These are phyloP conservation scores for Oscheius myriophilus DNA, from an alignment of 2,888 invertebrate genomes.

Conservation along the genomic window DNA sequence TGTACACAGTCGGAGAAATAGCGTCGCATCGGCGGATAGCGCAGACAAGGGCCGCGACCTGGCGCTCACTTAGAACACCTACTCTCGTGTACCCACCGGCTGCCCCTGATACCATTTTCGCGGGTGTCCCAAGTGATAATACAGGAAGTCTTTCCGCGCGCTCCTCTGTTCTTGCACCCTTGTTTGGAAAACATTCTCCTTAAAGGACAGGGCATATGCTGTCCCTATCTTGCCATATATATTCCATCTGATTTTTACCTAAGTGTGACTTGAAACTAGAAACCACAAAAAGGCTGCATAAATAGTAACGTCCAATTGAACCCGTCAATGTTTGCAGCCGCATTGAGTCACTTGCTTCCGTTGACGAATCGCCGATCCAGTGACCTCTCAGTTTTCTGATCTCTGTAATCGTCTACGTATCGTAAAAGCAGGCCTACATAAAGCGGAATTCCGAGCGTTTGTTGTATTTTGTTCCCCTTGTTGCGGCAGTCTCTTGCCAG, in stretches of 20 bases:
- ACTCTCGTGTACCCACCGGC: conserved; percentile 25
- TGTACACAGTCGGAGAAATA: conserved; percentile 31
- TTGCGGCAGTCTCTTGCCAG: no score
- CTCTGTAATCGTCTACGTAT: background rate
- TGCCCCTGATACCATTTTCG: conserved; percentile 7
- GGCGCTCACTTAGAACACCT: conserved; percentile 27
- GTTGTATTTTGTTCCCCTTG: no score
- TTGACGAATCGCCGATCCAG: background rate
- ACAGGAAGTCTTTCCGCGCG: background rate
- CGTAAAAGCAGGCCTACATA: background rate
- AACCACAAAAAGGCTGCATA: no score
- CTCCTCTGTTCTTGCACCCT: background rate
- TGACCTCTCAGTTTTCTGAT: conserved; percentile 5
- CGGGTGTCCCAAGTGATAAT: background rate
- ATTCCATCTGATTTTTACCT: no score
- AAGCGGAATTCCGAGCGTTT: no score
- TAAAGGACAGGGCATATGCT: background rate
- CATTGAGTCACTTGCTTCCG: conserved; percentile 5
- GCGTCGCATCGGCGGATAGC: conserved; percentile 21
- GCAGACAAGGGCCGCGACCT: conserved; percentile 25
- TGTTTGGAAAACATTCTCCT: background rate
- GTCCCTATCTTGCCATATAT: background rate
- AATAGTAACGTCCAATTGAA: no score
- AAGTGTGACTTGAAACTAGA: no score
- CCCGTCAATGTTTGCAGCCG: conserved; percentile 9